Conservation (phyloP, 2,888 invertebrate genomes). For the Drosophila austrosaltans region DNA sequence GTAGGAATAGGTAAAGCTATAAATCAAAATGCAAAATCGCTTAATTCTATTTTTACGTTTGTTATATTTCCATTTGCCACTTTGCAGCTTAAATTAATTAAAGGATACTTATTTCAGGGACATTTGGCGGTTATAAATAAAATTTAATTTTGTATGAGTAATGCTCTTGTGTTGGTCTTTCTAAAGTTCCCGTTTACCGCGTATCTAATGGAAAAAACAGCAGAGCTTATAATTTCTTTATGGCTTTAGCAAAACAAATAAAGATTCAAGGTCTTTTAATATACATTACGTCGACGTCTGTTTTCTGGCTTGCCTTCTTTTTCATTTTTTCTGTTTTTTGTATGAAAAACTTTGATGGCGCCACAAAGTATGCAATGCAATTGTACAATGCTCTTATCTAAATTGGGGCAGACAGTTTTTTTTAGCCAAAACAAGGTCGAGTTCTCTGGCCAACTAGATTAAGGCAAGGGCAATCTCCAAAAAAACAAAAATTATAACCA, state of each 20-base stretch:
- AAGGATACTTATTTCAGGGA: too few relatives aligned
- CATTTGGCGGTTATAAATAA: neutral
- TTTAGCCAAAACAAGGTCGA: constrained; percentile 39
- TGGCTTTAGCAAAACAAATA: constrained; percentile 11
- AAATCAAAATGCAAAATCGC: too few relatives aligned
- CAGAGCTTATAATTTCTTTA: constrained; percentile 9
- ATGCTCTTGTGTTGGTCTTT: neutral
- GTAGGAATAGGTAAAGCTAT: too few relatives aligned
- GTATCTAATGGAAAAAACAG: neutral
- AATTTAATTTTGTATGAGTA: neutral
- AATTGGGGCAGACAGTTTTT: constrained; percentile 44
- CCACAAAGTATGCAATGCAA: constrained; percentile 45
- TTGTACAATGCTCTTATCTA: constrained; percentile 50
- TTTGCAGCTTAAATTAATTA: too few relatives aligned
- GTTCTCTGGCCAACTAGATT: constrained; percentile 18
- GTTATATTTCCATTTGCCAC: too few relatives aligned
- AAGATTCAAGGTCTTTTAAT: neutral
- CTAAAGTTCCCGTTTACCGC: neutral
- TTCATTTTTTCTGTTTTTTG: neutral
- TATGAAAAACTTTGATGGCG: constrained; percentile 3
- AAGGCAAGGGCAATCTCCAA: constrained; percentile 30
- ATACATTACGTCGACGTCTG: neutral
- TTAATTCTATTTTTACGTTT: too few relatives aligned
- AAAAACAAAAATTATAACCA: constrained; percentile 8
- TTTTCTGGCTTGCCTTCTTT: too few relatives aligned